Conservation (phyloP, 2,797 vertebrate genomes). For the Selene dorsalis region DNA sequence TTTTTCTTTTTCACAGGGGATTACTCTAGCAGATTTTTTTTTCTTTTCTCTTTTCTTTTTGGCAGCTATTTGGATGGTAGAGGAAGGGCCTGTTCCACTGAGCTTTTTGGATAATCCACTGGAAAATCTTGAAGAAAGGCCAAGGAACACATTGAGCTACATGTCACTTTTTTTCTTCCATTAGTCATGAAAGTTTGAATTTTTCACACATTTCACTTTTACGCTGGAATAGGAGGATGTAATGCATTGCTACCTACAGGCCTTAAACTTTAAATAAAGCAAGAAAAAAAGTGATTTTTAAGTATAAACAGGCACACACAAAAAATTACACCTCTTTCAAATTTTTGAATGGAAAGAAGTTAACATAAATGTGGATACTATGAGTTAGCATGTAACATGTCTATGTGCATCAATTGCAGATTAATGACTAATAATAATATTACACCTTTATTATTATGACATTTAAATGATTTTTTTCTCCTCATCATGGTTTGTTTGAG, state of each 20-base stretch:
- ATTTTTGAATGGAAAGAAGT: background rate
- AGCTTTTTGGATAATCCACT: conserved; percentile 65
- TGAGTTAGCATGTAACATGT: background rate
- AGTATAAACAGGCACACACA: background rate
- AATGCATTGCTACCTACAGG: background rate
- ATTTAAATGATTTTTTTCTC: conserved; percentile 4
- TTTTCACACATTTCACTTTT: conserved; percentile 10
- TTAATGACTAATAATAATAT: conserved; percentile 16
- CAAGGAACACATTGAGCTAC: conserved; percentile 62
- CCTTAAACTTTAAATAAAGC: background rate
- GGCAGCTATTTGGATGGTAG: conserved; percentile 57
- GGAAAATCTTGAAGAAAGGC: conserved; percentile 56
- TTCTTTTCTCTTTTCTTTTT: conserved; percentile 57
- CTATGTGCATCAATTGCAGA: background rate
- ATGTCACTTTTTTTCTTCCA: conserved; percentile 12
- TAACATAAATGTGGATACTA: background rate
- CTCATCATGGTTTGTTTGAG: conserved; percentile 16
- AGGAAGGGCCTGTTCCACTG: conserved; percentile 51
- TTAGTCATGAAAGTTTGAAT: conserved; percentile 22
- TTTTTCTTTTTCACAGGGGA: conserved; percentile 45
- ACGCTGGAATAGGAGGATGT: background rate
- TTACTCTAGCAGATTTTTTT: conserved; percentile 65
- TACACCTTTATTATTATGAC: background rate
- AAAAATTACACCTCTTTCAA: background rate
- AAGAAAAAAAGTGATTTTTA: background rate